Conservation (phyloP, 2,888 invertebrate genomes). For the Tridacna crocea region DNA sequence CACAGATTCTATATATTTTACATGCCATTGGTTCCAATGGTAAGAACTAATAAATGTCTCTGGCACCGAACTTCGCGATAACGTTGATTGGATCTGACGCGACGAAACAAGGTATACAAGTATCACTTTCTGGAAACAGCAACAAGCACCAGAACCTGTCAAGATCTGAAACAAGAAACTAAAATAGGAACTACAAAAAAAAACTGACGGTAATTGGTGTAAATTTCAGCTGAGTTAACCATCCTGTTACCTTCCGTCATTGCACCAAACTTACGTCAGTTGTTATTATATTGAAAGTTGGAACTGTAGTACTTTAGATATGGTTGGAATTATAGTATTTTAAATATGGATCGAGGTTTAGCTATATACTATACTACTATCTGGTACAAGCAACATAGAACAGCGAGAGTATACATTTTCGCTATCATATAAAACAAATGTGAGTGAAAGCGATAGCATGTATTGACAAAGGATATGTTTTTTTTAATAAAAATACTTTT, state of each 20-base stretch:
- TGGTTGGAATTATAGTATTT: not conserved
- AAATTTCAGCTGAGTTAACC: slow-evolving; percentile 19
- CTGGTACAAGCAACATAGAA: no score
- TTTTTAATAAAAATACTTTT: no score
- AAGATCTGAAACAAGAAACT: not conserved
- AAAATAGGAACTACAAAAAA: slow-evolving; percentile 9
- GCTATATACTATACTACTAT: no score
- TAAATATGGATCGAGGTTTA: no score
- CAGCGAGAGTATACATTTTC: no score
- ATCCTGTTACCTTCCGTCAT: slow-evolving; percentile 16
- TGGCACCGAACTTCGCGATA: slow-evolving; percentile 18
- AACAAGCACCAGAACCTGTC: slow-evolving; percentile 13
- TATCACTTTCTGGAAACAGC: slow-evolving; percentile 3
- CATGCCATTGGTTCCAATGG: slow-evolving; percentile 12
- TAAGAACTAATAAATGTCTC: slow-evolving; percentile 23
- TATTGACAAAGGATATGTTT: no score
- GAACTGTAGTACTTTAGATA: not conserved
- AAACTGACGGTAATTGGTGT: slow-evolving; percentile 21
- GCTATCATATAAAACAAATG: no score
- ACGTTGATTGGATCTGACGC: slow-evolving; percentile 20
- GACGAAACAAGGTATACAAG: slow-evolving; percentile 11
- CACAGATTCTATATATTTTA: slow-evolving; percentile 21
- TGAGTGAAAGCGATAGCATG: no score
- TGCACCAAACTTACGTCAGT: slow-evolving; percentile 1
- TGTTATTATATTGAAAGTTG: not conserved